A percentile compares a stretch with the other conserved stretches of the same genome.
Conservation (phyloP, 2,113 vertebrate genomes). For the Galemys pyrenaicus region DNA sequence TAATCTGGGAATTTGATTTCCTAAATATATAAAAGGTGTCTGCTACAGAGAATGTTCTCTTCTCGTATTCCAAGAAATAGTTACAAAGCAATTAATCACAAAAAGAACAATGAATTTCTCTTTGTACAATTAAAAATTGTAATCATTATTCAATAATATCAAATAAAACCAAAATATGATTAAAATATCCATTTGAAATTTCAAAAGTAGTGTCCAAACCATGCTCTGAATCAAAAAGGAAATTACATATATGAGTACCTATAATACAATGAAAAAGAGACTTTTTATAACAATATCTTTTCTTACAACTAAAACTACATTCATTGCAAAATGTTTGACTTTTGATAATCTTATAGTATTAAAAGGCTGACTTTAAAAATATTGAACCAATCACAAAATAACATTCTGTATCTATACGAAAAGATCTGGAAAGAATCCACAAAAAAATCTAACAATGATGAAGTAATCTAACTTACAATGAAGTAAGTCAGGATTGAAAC, state of each 20-base stretch:
- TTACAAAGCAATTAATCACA: not conserved
- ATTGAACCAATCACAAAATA: not conserved
- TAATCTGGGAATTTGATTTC: not conserved
- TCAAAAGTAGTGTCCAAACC: not conserved
- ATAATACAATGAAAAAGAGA: not conserved
- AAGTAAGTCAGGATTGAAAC: not conserved
- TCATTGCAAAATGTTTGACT: not conserved
- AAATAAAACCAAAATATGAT: not conserved
- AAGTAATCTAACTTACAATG: too few relatives aligned
- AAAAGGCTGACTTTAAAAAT: not conserved
- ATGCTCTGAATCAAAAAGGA: not conserved
- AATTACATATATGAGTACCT: not conserved
- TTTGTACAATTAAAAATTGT: not conserved
- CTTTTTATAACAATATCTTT: not conserved
- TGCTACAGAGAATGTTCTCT: not conserved
- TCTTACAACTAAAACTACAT: not conserved
- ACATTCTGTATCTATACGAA: not conserved
- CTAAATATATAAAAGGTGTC: not conserved
- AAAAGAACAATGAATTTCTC: not conserved
- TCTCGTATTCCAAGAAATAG: not conserved
- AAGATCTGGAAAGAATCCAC: not conserved
- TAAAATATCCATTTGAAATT: conserved; percentile 9
- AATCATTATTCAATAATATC: not conserved
- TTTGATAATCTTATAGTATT: not conserved
- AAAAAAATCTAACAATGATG: not conserved